phyloP scores from a whole-genome alignment of 2,888 invertebrate genomes.

The Bursaphelenchus okinawaensis region DNA sequence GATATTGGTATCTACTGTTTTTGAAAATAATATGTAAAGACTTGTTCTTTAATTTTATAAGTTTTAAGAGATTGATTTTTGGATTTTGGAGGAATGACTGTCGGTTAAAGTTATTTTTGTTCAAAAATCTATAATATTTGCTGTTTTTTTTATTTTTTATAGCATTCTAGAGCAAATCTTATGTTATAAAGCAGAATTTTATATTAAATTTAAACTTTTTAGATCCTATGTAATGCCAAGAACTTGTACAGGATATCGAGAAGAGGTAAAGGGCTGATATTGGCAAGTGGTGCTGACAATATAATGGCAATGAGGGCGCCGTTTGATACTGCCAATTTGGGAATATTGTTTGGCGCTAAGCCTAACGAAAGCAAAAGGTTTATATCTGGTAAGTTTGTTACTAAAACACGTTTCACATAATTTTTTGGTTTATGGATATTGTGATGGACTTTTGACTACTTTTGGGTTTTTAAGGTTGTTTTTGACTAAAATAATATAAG shows the following conservation, averaged over 20 bases:
- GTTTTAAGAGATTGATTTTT: too few relatives aligned
- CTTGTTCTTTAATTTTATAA: background rate
- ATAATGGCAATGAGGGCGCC: conserved; percentile 53
- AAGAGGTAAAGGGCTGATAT: conserved; percentile 38
- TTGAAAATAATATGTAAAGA: background rate
- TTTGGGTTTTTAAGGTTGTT: background rate
- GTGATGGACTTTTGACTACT: background rate
- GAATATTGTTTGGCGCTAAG: conserved; percentile 43
- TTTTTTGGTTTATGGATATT: background rate
- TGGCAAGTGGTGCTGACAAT: conserved; percentile 42
- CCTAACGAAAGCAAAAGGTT: conserved; percentile 31
- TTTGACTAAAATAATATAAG: background rate
- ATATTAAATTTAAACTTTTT: conserved; percentile 1
- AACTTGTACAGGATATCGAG: conserved; percentile 30
- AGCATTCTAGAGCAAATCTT: background rate
- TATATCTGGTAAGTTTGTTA: conserved; percentile 40
- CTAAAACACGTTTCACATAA: conserved; percentile 1
- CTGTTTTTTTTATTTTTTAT: background rate
- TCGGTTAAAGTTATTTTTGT: too few relatives aligned
- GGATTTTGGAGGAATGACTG: too few relatives aligned
- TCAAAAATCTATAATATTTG: too few relatives aligned
- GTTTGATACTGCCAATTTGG: conserved; percentile 55
- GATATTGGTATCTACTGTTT: background rate
- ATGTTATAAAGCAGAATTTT: background rate
- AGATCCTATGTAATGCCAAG: conserved; percentile 38